Conservation (phyloP, 2,888 invertebrate species). For the Agonum fuliginosum region DNA sequence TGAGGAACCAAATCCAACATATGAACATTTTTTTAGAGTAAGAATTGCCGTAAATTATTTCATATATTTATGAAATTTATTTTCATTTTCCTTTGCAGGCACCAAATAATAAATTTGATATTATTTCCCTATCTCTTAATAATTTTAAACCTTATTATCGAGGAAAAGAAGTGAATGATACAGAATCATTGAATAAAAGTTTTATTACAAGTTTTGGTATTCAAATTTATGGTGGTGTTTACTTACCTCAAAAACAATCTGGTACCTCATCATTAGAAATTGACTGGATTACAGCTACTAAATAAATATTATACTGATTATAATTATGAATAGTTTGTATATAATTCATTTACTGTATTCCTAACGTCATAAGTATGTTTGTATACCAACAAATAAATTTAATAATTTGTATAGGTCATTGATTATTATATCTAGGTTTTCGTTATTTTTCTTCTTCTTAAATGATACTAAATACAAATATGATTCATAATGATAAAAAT, state of each 20-base stretch:
- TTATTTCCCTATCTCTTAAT: slow-evolving; percentile 74
- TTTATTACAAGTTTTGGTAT: slow-evolving; percentile 78
- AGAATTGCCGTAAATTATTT: slow-evolving; percentile 26
- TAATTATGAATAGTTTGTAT: neutral
- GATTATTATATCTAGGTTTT: too few species aligned
- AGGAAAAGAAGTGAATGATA: slow-evolving; percentile 76
- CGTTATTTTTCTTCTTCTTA: too few species aligned
- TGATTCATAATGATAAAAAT: too few species aligned
- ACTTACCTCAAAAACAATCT: slow-evolving; percentile 77
- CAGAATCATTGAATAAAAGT: slow-evolving; percentile 76
- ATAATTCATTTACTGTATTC: too few species aligned
- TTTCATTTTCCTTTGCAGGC: slow-evolving; percentile 70
- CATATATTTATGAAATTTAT: slow-evolving; percentile 70
- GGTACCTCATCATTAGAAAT: slow-evolving; percentile 80
- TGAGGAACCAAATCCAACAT: slow-evolving; percentile 77
- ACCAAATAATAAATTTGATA: slow-evolving; percentile 74
- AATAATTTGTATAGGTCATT: too few species aligned
- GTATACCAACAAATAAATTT: too few species aligned
- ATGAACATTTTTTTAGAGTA: slow-evolving; percentile 76
- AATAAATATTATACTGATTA: neutral
- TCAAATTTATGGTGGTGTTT: slow-evolving; percentile 81
- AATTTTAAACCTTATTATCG: slow-evolving; percentile 79
- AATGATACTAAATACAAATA: too few species aligned
- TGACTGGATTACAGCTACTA: slow-evolving; percentile 74
- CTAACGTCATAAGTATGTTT: too few species aligned